Percentiles rank a stretch among this genome's conserved stretches.
Evolutionary conservation across 2,797 vertebrate species (phyloP).

Genomic region (Gadopsis bispinosus): DNA sequence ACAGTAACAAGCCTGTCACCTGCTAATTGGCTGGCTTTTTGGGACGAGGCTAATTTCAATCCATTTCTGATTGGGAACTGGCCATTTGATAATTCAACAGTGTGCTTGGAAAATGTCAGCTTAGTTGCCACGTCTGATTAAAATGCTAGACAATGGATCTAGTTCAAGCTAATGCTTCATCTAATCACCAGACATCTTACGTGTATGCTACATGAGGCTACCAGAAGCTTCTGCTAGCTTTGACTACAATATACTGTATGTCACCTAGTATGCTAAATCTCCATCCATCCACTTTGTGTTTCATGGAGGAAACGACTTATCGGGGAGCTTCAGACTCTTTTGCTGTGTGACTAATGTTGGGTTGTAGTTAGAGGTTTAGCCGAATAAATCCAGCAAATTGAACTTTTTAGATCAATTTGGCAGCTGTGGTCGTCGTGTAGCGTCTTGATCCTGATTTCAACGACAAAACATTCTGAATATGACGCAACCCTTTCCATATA

Average conservation of each 20-base stretch:
- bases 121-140: not conserved
- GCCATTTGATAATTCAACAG: not conserved
- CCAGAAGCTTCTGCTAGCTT: not conserved
- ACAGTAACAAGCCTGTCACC: slow-evolving; percentile 16
- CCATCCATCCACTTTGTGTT: not conserved
- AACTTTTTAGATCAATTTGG: not conserved
- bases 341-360: not conserved
- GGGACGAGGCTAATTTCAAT: not conserved
- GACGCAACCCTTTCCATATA: not conserved
- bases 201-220: not conserved
- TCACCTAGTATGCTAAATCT: not conserved
- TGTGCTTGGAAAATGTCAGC: not conserved
- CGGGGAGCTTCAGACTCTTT: not conserved
- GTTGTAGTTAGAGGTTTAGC: not conserved
- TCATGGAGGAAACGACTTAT: not conserved
- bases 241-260: not conserved
- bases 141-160: not conserved
- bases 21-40: slow-evolving; percentile 17
- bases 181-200: not conserved
- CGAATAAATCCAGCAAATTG: not conserved
- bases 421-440: not conserved
- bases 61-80: not conserved
- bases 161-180: not conserved
- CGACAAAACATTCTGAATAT: not conserved
- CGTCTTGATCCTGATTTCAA: too few relatives aligned